phyloP scores from a whole-genome alignment of 1,140 invertebrate species.

The Pseudomyrmex pallidus region DNA sequence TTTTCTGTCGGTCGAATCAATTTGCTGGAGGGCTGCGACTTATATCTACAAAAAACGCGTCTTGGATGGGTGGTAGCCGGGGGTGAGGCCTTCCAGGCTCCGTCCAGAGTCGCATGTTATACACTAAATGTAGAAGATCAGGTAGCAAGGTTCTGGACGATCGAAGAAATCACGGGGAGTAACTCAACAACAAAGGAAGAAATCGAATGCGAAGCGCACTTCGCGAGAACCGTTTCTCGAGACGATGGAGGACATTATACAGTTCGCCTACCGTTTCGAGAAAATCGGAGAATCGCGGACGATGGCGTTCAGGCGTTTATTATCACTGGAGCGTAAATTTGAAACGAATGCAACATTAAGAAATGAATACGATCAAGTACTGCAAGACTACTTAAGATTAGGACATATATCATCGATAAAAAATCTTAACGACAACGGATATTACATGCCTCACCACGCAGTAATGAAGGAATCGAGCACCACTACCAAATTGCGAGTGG shows the following conservation, averaged over 20 bases:
- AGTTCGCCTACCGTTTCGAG: background rate
- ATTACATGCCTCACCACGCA: conserved; percentile 17
- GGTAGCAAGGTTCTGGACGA: background rate
- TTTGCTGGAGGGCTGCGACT: background rate
- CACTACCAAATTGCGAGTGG: background rate
- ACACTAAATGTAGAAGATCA: background rate
- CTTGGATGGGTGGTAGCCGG: conserved; percentile 19
- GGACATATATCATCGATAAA: background rate
- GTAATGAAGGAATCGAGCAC: conserved; percentile 1
- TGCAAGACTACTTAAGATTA: background rate
- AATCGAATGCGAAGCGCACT: background rate
- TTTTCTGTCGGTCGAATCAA: conserved; percentile 31
- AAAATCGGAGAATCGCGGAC: background rate
- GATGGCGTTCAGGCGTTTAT: background rate
- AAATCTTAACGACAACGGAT: background rate
- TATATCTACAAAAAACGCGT: conserved; percentile 28
- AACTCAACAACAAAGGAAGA: background rate
- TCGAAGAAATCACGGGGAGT: background rate
- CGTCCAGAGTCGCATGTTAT: background rate
- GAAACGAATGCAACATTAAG: background rate
- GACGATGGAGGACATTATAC: background rate
- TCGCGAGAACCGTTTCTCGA: background rate
- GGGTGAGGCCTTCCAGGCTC: background rate
- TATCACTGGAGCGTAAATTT: background rate
- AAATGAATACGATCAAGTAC: background rate